A percentile compares a stretch with the other conserved stretches of the same genome.
Evolutionary conservation across 53 echinoderm and acorn worm species (phyloP).

Genomic region (Glandiceps talaboti): DNA sequence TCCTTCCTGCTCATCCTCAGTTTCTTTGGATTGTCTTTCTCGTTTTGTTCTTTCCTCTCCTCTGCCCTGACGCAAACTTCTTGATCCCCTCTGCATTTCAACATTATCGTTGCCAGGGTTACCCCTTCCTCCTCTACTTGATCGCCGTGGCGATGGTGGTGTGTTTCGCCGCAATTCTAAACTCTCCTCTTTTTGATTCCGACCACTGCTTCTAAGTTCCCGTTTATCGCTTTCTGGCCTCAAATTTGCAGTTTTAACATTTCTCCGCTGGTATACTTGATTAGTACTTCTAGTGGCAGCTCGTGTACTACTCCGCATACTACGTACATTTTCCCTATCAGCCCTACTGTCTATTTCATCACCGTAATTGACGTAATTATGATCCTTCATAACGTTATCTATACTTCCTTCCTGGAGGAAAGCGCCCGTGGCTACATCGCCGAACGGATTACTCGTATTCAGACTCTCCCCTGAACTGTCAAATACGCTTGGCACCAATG

Average conservation of each 20-base stretch:
- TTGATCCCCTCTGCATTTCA: not conserved
- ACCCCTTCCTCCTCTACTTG: not conserved
- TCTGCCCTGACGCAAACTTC: not conserved
- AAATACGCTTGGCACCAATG: conserved; percentile 24
- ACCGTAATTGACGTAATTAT: not conserved
- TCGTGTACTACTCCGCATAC: not conserved
- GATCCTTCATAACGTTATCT: not conserved
- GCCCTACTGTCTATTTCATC: not conserved
- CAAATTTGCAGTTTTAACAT: not conserved
- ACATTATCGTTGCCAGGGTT: not conserved
- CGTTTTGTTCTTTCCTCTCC: not conserved
- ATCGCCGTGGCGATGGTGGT: not conserved
- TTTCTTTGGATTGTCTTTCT: too few species aligned
- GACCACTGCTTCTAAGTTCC: not conserved
- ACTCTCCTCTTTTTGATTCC: not conserved
- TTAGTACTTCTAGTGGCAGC: not conserved
- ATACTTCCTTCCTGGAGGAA: conserved; percentile 26
- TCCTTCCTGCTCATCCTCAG: not conserved
- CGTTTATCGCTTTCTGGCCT: not conserved
- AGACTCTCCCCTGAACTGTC: conserved; percentile 43
- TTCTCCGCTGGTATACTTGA: not conserved
- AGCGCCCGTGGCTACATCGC: conserved; percentile 49
- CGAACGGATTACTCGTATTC: conserved; percentile 31
- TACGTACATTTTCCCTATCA: not conserved
- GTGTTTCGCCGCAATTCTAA: not conserved